A percentile compares a stretch with the other conserved stretches of the same genome.
These are phyloP conservation scores for Leucophenga varia DNA, from an alignment of 1,140 invertebrate species.

Conservation along the genomic window DNA sequence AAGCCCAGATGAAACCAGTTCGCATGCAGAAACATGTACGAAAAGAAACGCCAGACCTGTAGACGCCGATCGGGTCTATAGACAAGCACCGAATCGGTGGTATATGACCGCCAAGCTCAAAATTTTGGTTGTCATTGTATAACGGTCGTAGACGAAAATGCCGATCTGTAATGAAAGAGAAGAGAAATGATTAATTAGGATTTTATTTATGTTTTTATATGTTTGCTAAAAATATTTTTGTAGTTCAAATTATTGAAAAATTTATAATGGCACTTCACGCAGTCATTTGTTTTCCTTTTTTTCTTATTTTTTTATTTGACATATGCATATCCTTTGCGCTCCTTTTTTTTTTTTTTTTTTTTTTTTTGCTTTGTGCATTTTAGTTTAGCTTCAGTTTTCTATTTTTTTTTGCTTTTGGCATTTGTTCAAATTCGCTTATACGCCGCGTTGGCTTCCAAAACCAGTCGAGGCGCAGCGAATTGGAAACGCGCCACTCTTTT, in stretches of 20 bases:
- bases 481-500: constrained; percentile 15
- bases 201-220: too few species aligned
- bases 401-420: constrained; percentile 27
- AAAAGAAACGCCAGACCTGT: constrained; percentile 91
- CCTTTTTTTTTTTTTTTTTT: too few species aligned
- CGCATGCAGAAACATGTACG: constrained; percentile 94
- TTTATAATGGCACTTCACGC: too few species aligned
- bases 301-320: too few species aligned
- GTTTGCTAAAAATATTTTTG: too few species aligned
- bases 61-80: constrained; percentile 88
- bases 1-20: constrained; percentile 96
- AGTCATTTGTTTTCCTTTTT: too few species aligned
- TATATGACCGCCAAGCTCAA: constrained; percentile 77
- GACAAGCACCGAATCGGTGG: constrained; percentile 89
- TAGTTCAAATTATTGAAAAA: too few species aligned
- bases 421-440: constrained; percentile 26
- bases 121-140: constrained; percentile 60
- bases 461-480: too few species aligned
- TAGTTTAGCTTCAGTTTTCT: too few species aligned
- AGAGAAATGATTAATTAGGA: constrained; percentile 2
- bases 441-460: constrained; percentile 9
- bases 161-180: constrained; percentile 71
- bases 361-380: too few species aligned
- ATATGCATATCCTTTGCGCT: too few species aligned
- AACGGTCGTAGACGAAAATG: constrained; percentile 84